phyloP scores from a whole-genome alignment of 2,113 vertebrate species.

The Microcebus jonahi region DNA sequence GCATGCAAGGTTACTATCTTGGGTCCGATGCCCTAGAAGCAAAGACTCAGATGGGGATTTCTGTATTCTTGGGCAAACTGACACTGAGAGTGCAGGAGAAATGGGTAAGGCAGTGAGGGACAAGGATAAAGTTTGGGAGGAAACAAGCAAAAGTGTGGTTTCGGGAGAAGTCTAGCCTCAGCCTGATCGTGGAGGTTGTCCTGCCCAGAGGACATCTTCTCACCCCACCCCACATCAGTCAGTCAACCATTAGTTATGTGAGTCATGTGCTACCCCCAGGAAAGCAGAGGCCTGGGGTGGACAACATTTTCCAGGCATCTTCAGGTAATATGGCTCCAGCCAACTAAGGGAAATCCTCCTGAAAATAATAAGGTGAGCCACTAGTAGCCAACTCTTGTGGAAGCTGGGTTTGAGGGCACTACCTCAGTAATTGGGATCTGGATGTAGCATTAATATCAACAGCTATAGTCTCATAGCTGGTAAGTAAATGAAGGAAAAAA shows the following conservation, averaged over 20 bases:
- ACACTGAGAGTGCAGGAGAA: neutral
- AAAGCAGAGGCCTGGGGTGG: neutral
- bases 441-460: no score
- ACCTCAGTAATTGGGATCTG: neutral
- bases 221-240: neutral
- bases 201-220: accelerated
- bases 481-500: neutral
- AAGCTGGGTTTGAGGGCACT: accelerated
- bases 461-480: no score
- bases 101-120: no score
- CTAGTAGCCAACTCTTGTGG: neutral
- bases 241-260: neutral
- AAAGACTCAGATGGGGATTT: neutral
- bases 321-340: neutral
- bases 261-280: neutral
- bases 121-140: neutral
- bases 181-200: neutral
- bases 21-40: neutral
- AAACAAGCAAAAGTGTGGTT: neutral
- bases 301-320: neutral
- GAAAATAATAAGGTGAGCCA: neutral
- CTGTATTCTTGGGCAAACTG: neutral
- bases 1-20: neutral
- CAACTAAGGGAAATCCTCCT: neutral
- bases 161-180: neutral